phyloP scores from a whole-genome alignment of 2,888 invertebrate species.

The Lycaena phlaeas region DNA sequence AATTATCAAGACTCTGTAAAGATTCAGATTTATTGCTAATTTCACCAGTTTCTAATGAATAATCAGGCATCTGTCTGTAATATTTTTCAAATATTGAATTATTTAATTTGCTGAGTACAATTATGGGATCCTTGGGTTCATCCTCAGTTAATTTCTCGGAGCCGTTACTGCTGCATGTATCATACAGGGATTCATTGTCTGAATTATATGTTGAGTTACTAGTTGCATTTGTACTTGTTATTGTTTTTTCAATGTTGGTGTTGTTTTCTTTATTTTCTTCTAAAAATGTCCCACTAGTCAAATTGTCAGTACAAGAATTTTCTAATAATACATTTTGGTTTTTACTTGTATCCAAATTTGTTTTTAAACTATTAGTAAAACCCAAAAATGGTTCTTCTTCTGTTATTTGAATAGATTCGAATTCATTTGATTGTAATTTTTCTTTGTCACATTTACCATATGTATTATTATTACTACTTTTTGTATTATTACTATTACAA shows the following conservation, averaged over 20 bases:
- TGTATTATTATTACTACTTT: not conserved
- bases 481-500: not conserved
- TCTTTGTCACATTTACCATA: not conserved
- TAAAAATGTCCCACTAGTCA: too few relatives aligned
- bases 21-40: constrained; percentile 12
- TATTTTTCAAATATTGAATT: constrained; percentile 39
- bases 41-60: constrained; percentile 10
- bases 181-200: constrained; percentile 41
- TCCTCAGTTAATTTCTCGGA: constrained; percentile 11
- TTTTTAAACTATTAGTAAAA: not conserved
- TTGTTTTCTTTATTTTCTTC: too few relatives aligned
- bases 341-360: too few relatives aligned
- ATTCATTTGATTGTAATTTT: constrained; percentile 1
- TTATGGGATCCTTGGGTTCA: constrained; percentile 28
- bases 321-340: too few relatives aligned
- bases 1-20: constrained; percentile 16
- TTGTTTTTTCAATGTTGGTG: too few relatives aligned
- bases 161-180: constrained; percentile 47
- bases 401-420: constrained; percentile 13
- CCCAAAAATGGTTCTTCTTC: constrained; percentile 14
- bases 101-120: constrained; percentile 37
- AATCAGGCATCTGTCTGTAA: constrained; percentile 28
- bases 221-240: constrained; percentile 8
- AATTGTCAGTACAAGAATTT: too few relatives aligned
- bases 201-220: constrained; percentile 14